phyloP scores from a whole-genome alignment of 1,140 invertebrate genomes.

The Procambarus virginalis region DNA sequence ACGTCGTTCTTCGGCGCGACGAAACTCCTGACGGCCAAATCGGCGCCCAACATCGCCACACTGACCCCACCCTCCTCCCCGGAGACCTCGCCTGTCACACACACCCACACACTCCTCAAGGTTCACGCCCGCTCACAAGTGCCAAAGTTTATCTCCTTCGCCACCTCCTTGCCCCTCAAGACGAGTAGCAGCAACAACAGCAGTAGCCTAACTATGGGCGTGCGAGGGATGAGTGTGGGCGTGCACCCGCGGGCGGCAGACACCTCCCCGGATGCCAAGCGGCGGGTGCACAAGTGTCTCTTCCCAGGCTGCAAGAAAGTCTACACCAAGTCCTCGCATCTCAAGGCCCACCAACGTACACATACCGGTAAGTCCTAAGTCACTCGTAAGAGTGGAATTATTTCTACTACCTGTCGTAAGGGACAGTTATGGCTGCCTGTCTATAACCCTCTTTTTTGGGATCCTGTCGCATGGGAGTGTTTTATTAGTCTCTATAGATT shows the following conservation, averaged over 20 bases:
- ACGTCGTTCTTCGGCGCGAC: slow-evolving; percentile 71
- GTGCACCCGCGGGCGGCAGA: slow-evolving; percentile 71
- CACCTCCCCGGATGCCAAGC: slow-evolving; percentile 81
- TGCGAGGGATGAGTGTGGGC: slow-evolving; percentile 70
- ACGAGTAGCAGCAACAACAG: slow-evolving; percentile 56
- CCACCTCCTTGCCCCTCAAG: slow-evolving; percentile 63
- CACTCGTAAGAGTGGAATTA: too few relatives aligned
- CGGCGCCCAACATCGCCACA: slow-evolving; percentile 71
- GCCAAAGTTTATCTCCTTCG: slow-evolving; percentile 67
- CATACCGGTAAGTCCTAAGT: slow-evolving; percentile 88
- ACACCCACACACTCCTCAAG: slow-evolving; percentile 69
- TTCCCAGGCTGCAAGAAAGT: slow-evolving; percentile 97
- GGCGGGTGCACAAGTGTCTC: slow-evolving; percentile 95
- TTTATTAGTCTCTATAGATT: too few relatives aligned
- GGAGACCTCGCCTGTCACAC: slow-evolving; percentile 71
- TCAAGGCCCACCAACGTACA: slow-evolving; percentile 96
- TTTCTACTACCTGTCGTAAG: too few relatives aligned
- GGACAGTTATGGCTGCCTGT: too few relatives aligned
- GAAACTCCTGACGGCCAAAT: slow-evolving; percentile 72
- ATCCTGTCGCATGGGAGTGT: too few relatives aligned
- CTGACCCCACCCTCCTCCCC: slow-evolving; percentile 71
- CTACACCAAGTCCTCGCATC: slow-evolving; percentile 97
- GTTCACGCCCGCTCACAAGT: slow-evolving; percentile 66
- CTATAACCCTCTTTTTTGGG: too few relatives aligned
- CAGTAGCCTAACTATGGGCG: slow-evolving; percentile 68